Conservation (phyloP, 2,113 vertebrate genomes). For the Desmodus rotundus region DNA sequence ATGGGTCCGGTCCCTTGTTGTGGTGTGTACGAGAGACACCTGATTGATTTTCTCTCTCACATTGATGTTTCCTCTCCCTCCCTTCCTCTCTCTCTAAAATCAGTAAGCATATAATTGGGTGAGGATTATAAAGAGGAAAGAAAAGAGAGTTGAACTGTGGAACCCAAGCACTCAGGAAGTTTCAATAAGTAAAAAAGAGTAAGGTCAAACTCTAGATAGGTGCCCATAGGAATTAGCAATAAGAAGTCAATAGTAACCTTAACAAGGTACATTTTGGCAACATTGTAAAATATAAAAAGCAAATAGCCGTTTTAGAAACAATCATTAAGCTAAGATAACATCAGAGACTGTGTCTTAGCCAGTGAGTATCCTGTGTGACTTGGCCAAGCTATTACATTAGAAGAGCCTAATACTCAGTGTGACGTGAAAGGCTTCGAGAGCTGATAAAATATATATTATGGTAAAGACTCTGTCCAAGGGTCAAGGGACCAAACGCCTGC, state of each 20-base stretch:
- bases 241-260: background rate
- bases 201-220: background rate
- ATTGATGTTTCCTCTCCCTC: too few relatives aligned
- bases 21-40: too few relatives aligned
- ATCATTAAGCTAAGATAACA: background rate
- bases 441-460: rapidly evolving
- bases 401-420: background rate
- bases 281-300: background rate
- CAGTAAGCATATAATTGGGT: too few relatives aligned
- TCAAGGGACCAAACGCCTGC: background rate
- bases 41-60: too few relatives aligned
- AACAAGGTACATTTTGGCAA: background rate
- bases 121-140: background rate
- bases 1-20: too few relatives aligned
- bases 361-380: background rate
- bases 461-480: background rate
- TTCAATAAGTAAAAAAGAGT: background rate
- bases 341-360: background rate
- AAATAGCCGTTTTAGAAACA: background rate
- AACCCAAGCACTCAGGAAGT: background rate
- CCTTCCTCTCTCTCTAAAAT: too few relatives aligned
- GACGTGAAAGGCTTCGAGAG: background rate
- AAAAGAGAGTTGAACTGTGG: background rate
- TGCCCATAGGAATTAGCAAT: background rate
- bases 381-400: background rate